phyloP scores from a whole-genome alignment of 1,140 invertebrate species.

The Eufriesea mexicana region DNA sequence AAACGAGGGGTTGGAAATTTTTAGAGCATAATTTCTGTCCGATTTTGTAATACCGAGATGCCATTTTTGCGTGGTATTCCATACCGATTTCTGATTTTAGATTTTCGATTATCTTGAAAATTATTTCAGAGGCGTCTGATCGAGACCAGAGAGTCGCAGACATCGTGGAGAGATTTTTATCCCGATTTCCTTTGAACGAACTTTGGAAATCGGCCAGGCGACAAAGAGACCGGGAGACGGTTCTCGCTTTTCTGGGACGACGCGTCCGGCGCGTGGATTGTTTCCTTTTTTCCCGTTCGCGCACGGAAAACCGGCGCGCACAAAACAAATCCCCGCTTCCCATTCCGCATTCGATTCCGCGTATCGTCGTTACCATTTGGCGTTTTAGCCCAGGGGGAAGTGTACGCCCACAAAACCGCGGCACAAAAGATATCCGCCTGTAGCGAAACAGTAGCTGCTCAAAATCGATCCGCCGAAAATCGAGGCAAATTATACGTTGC shows the following conservation, averaged over 20 bases:
- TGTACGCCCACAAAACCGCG: slow-evolving; percentile 78
- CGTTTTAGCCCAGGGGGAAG: slow-evolving; percentile 78
- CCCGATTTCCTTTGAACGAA: slow-evolving; percentile 50
- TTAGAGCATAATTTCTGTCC: too few relatives aligned
- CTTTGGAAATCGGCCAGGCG: slow-evolving; percentile 43
- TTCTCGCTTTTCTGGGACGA: slow-evolving; percentile 52
- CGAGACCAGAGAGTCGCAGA: neutral
- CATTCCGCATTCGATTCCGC: slow-evolving; percentile 69
- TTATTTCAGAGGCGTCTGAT: too few relatives aligned
- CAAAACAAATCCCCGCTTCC: slow-evolving; percentile 70
- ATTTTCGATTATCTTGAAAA: too few relatives aligned
- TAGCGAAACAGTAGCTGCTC: slow-evolving; percentile 81
- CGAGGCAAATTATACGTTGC: slow-evolving; percentile 80
- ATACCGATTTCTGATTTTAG: too few relatives aligned
- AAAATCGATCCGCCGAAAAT: slow-evolving; percentile 79
- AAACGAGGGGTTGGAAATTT: too few relatives aligned
- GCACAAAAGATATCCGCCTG: slow-evolving; percentile 82
- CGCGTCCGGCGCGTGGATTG: slow-evolving; percentile 54
- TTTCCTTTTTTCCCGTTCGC: slow-evolving; percentile 59
- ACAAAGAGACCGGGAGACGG: slow-evolving; percentile 57
- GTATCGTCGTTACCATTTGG: slow-evolving; percentile 79
- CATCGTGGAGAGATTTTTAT: slow-evolving; percentile 38
- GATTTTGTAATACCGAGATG: too few relatives aligned
- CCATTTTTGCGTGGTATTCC: too few relatives aligned
- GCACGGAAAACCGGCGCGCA: slow-evolving; percentile 59